Evolutionary conservation across 2,113 vertebrate genomes (phyloP), one percentile per base, ranked within the genome.

Genomic region (Oncorhynchus tshawytscha): DNA sequence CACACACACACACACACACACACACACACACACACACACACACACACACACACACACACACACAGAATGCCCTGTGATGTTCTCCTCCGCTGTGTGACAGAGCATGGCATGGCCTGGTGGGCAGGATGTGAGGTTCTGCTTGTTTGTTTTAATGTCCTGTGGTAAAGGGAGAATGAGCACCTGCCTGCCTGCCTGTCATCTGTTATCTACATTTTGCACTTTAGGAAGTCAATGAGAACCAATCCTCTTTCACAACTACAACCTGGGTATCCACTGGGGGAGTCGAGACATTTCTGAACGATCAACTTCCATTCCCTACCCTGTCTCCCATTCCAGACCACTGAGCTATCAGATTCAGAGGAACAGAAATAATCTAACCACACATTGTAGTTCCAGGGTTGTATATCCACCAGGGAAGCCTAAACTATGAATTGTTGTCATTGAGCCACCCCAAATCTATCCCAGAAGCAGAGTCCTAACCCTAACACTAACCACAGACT

Each of bases 121-220:
- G 90, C 86, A 92, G 91, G 92, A 93, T 91, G 87, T 83, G 73
- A 85, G 87, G 83, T 86, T 86, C 81, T 90, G 91, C 92, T 91
- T 92, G 91, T 92, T 92, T 92, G 86, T 87, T 91, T 92, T 89
- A 83, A 89, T 93, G 90, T 92, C 87, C 88, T 92, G 83, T 81
- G 88, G 88, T 89, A 89, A 92, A 83, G 81, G 81, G 85, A 85
- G 86, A 85, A 91, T 83, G 82, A 77, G 78, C 72, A 81, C 78
- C 85, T 85, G 81, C 85, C 84, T 82, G 81, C 1, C 27, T 27
- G 3, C 77, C 78, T 74, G 67, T 6, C 2, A 25, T 64, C 4
- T 25, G n/a, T 64, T 9, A 64, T 25, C 60, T 25, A 18, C 60
- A n/a, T 24, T 25, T 7, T 9, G 6, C 16, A 12, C 22, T 24